Conservation (phyloP, 2,888 invertebrate genomes). For the Drosophila quinaria region DNA sequence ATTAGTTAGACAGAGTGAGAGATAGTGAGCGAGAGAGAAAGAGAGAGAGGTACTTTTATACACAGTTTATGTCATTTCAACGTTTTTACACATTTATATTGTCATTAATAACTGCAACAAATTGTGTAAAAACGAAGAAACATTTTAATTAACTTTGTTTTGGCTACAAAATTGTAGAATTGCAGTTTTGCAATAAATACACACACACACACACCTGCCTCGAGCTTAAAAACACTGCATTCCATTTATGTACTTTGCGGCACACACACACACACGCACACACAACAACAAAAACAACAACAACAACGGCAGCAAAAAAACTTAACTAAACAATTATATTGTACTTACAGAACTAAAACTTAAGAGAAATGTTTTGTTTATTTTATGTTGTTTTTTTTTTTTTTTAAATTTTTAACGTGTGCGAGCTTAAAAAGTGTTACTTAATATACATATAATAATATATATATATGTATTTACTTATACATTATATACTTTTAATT, state of each 20-base stretch:
- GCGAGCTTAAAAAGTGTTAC: constrained; percentile 53
- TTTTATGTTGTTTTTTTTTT: constrained; percentile 24
- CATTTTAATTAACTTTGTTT: constrained; percentile 11
- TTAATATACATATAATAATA: constrained; percentile 41
- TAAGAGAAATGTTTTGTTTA: constrained; percentile 47
- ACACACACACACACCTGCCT: constrained; percentile 20
- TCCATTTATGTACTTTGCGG: constrained; percentile 52
- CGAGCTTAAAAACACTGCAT: constrained; percentile 41
- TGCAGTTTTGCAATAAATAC: constrained; percentile 21
- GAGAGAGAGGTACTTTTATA: constrained; percentile 1
- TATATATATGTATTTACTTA: constrained; percentile 35
- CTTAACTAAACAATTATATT: constrained; percentile 35
- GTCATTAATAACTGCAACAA: neutral
- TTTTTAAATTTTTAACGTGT: constrained; percentile 44
- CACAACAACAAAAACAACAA: constrained; percentile 15
- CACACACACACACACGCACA: constrained; percentile 36
- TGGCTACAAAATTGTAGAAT: constrained; percentile 19
- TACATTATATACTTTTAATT: constrained; percentile 38
- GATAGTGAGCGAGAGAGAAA: constrained; percentile 13
- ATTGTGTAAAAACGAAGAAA: neutral
- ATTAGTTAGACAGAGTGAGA: constrained; percentile 44
- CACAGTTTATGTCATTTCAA: neutral
- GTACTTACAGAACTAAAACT: constrained; percentile 52
- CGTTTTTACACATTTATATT: neutral
- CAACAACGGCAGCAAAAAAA: constrained; percentile 9